Evolutionary conservation across 2,888 invertebrate species (phyloP).

Genomic region (Eumerus sabulonum): DNA sequence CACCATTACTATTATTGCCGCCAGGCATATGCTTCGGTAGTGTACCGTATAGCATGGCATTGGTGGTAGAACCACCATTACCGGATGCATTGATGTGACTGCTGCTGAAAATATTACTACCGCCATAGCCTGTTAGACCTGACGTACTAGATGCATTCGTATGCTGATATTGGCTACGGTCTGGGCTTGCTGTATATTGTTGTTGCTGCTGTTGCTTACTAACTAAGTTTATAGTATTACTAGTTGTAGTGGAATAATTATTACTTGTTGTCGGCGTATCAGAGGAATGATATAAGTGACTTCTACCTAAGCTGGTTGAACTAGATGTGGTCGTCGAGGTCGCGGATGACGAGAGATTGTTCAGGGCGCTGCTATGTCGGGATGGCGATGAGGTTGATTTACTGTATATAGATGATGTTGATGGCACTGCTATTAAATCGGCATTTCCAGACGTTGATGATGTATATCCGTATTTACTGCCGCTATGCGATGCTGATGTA

Average conservation of each 20-base stretch:
- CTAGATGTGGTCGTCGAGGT: slow-evolving; percentile 71
- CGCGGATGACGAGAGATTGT: slow-evolving; percentile 67
- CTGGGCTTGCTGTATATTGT: slow-evolving; percentile 74
- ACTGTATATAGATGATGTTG: slow-evolving; percentile 62
- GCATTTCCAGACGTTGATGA: slow-evolving; percentile 50
- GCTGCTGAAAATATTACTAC: slow-evolving; percentile 38
- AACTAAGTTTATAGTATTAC: slow-evolving; percentile 75
- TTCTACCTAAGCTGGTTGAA: slow-evolving; percentile 71
- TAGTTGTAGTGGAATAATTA: slow-evolving; percentile 70
- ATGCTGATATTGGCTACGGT: slow-evolving; percentile 67
- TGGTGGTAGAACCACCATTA: slow-evolving; percentile 46
- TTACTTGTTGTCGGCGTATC: slow-evolving; percentile 67
- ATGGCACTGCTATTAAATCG: slow-evolving; percentile 49
- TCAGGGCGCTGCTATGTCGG: slow-evolving; percentile 60
- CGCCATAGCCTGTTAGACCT: slow-evolving; percentile 43
- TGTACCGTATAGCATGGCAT: slow-evolving; percentile 77
- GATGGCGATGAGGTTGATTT: slow-evolving; percentile 50
- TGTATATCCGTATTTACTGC: slow-evolving; percentile 72
- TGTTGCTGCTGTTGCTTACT: slow-evolving; percentile 70
- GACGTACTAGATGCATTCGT: slow-evolving; percentile 30
- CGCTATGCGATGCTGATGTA: not conserved
- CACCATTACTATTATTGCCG: slow-evolving; percentile 47
- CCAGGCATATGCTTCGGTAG: slow-evolving; percentile 74
- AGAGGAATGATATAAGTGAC: slow-evolving; percentile 57
- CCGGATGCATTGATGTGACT: slow-evolving; percentile 68